Evolutionary conservation across 2,888 invertebrate genomes (phyloP), one percentile per base, ranked within the genome.

Genomic region (Poecilobothrus nobilitatus): DNA sequence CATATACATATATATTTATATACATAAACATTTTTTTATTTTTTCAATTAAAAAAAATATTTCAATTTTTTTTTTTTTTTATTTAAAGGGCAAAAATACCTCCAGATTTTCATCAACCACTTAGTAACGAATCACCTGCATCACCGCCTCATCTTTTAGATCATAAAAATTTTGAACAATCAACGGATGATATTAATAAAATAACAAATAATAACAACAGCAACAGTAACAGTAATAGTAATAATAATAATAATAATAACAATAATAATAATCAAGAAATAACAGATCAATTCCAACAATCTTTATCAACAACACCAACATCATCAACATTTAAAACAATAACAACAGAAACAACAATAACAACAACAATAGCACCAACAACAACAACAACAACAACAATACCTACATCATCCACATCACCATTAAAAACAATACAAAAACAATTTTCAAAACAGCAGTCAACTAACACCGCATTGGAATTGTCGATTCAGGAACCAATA

Each of bases 41-140:
- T 27, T 27, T 27, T 27, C 27, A 53, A 53, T 18, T 53, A 53
- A 53, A 53, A 53, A 18, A 6, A 15, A 53, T 12, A 18, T 53
- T 15, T 53, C 1, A 5, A 5, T 10, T 37, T 37, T 37, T 37
- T 37, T 5, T 37, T 67, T 66, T n/a, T 22, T 62, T 2, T 62
- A 9, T 18, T 83, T 83, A 67, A 81, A 85, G 89, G 81, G 87
- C 89, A 75, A 89, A 89, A 82, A 89, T 89, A 83, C 87, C 88
- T 79, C 83, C 90, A 80, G 86, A 86, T 80, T 89, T 87, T 84
- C 88, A 85, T 73, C 73, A 68, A 68, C 73, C 63, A 70, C 71
- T 69, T 69, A 69, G 68, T 68, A 65, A 72, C 66, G 63, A 73
- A 72, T 68, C 67, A 41, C 66, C 61, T 41, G 44, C 67, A 66